Evolutionary conservation across 2,888 invertebrate genomes (phyloP).

Genomic region (Bruchidius siliquastri): DNA sequence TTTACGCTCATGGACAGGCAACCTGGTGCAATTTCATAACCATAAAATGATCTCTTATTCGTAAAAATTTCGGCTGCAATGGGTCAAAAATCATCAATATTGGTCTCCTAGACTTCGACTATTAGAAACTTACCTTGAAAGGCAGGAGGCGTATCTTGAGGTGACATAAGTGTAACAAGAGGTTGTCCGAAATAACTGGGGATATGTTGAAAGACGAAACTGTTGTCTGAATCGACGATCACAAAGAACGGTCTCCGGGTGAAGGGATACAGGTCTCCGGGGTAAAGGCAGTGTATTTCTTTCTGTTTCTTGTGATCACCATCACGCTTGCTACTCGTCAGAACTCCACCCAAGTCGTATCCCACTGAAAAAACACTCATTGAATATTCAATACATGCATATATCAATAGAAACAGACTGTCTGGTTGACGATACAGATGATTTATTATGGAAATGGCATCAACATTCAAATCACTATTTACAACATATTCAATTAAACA

Average conservation of each 20-base stretch:
- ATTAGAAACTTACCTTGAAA: conserved; percentile 65
- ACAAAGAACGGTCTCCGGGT: conserved; percentile 89
- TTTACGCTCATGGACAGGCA: too few species aligned
- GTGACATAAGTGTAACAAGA: conserved; percentile 87
- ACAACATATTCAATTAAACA: too few species aligned
- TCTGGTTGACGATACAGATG: too few species aligned
- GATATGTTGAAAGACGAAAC: conserved; percentile 86
- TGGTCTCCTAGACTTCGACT: too few species aligned
- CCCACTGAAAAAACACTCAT: conserved; percentile 57
- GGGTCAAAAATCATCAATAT: too few species aligned
- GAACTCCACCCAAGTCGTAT: conserved; percentile 87
- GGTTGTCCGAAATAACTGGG: conserved; percentile 90
- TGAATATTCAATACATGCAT: background rate
- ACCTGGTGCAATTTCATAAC: too few species aligned
- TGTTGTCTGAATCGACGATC: conserved; percentile 93
- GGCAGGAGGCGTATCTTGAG: conserved; percentile 80
- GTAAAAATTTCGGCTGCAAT: too few species aligned
- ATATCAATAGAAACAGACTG: too few species aligned
- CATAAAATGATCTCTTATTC: too few species aligned
- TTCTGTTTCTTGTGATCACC: conserved; percentile 55
- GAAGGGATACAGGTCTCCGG: conserved; percentile 90
- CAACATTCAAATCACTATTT: too few species aligned
- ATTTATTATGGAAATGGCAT: too few species aligned
- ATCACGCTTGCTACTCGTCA: conserved; percentile 83
- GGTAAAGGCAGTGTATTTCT: conserved; percentile 79